Conservation (phyloP, 2,113 vertebrate species). For the Tragelaphus imberbis region DNA sequence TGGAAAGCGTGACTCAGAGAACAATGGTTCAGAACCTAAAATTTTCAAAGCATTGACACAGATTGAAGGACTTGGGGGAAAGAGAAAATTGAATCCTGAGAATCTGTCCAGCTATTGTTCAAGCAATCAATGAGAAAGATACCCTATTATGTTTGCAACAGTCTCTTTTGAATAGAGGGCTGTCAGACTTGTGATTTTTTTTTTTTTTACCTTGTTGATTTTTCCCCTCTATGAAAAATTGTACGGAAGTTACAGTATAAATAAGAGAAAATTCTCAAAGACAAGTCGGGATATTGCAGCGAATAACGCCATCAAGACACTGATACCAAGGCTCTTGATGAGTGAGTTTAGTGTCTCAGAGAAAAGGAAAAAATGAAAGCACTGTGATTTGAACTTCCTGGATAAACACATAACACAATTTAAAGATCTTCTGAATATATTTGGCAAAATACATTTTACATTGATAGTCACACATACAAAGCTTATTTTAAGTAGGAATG, state of each 20-base stretch:
- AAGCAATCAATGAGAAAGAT: slow-evolving; percentile 46
- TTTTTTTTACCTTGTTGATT: neutral
- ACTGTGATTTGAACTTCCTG: neutral
- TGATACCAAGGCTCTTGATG: neutral
- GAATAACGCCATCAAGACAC: neutral
- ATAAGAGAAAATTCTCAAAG: slow-evolving; percentile 5
- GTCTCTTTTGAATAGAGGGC: slow-evolving; percentile 12
- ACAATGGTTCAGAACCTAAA: neutral
- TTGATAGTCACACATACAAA: neutral
- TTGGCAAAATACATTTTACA: neutral
- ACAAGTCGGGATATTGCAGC: neutral
- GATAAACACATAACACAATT: neutral
- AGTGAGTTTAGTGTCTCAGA: neutral
- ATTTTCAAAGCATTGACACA: slow-evolving; percentile 40
- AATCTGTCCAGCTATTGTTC: slow-evolving; percentile 56
- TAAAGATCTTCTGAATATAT: neutral
- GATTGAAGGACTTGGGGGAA: slow-evolving; percentile 27
- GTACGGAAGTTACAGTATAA: neutral
- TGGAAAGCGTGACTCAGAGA: neutral
- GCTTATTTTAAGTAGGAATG: neutral
- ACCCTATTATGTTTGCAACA: slow-evolving; percentile 27
- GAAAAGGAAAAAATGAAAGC: neutral
- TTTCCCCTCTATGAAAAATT: neutral
- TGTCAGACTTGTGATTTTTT: neutral
- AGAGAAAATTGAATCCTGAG: slow-evolving; percentile 29